Conservation (phyloP, 2,888 invertebrate genomes). For the Drosophila ezoana region DNA sequence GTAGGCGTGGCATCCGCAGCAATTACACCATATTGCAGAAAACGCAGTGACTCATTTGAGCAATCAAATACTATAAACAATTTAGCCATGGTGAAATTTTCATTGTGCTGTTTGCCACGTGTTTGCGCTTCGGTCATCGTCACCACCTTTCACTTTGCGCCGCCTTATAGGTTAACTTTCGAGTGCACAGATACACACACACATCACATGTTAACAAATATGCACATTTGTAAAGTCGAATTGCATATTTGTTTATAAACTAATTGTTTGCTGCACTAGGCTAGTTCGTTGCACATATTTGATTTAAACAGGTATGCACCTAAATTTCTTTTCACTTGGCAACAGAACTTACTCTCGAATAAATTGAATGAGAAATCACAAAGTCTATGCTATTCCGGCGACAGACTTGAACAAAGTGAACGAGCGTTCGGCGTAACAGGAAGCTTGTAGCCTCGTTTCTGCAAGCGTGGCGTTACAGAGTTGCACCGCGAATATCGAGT, state of each 20-base stretch:
- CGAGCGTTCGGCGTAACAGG: constrained; percentile 86
- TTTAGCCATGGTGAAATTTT: constrained; percentile 16
- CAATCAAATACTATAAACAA: constrained; percentile 32
- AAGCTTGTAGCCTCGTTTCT: constrained; percentile 73
- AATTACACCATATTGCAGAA: constrained; percentile 65
- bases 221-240: constrained; percentile 49
- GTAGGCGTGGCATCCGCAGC: constrained; percentile 58
- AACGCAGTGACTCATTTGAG: constrained; percentile 20
- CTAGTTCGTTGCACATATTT: constrained; percentile 47
- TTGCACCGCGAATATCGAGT: constrained; percentile 25
- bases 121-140: constrained; percentile 56
- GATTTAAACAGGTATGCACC: constrained; percentile 35
- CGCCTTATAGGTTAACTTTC: constrained; percentile 56
- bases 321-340: constrained; percentile 48
- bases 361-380: constrained; percentile 84
- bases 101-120: constrained; percentile 61
- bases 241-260: constrained; percentile 71
- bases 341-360: constrained; percentile 82
- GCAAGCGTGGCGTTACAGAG: constrained; percentile 53
- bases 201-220: constrained; percentile 42
- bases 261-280: constrained; percentile 40
- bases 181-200: constrained; percentile 26
- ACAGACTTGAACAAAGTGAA: constrained; percentile 90
- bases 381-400: constrained; percentile 87
- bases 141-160: constrained; percentile 72